phyloP scores from a whole-genome alignment of 2,797 vertebrate species.

The Spinus pinus region DNA sequence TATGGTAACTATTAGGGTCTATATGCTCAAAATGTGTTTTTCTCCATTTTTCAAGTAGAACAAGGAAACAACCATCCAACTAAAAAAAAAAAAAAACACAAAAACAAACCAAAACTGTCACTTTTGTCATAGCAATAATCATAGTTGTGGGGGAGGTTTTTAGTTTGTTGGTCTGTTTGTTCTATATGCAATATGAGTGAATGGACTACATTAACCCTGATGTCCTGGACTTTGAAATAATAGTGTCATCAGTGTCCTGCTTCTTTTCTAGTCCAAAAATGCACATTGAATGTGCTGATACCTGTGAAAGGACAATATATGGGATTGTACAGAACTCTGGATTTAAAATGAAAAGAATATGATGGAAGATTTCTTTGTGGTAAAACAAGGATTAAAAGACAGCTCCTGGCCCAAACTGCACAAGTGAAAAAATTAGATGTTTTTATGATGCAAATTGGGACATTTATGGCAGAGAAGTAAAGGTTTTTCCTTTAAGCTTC shows the following conservation, averaged over 20 bases:
- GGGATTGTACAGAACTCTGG: background rate
- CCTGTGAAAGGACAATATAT: background rate
- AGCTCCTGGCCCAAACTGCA: background rate
- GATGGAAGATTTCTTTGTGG: background rate
- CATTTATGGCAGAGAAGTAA: background rate
- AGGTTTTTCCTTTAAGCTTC: background rate
- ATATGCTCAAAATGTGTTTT: background rate
- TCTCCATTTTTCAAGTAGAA: background rate
- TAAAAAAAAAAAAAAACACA: background rate
- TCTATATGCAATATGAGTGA: background rate
- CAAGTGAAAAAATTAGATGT: background rate
- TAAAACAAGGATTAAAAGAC: background rate
- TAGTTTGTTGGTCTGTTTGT: background rate
- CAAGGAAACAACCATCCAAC: background rate
- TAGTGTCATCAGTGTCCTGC: background rate
- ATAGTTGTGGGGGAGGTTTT: rapidly evolving
- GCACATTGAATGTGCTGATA: background rate
- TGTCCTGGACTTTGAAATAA: background rate
- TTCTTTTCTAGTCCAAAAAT: background rate
- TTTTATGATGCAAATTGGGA: background rate
- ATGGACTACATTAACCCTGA: background rate
- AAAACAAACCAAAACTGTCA: background rate
- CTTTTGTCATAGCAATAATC: background rate
- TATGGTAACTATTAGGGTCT: background rate
- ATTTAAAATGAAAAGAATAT: background rate